Evolutionary conservation across 2,113 vertebrate species (phyloP), one percentile per base, ranked within the genome.

Genomic region (Cariama cristata): DNA sequence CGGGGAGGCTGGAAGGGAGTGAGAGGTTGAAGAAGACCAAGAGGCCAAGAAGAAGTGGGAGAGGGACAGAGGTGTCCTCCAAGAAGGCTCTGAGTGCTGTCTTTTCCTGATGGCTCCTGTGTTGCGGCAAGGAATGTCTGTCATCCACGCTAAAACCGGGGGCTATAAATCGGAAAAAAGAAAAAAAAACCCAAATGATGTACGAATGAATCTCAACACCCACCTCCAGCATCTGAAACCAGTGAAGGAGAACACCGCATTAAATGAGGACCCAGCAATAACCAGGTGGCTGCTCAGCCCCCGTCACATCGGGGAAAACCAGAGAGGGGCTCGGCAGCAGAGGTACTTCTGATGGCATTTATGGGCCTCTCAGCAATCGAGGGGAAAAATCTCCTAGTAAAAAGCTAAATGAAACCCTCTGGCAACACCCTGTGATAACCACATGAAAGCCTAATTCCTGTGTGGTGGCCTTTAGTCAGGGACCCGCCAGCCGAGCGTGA

Each of bases 391-490:
- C 82, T 76, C 33, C 79, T 55, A 33, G 79, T 71, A 42, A 60
- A 95, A 84, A 93, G 76, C 60, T 53, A 59, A 53, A 73, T 7
- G 79, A 84, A 77, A 69, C 53, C 75, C 50, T 82, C 79, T 49
- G 72, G 86, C 63, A 97, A 90, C 81, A 47, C 76, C 79, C 86
- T 72, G 91, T 12, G 33, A 97, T 88, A 91, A 72, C 75, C 92
- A 87, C 97, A 68, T 85, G 88, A 97, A 95, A 97, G 96, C 26
- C 76, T 12, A 26, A 45, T n/a, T 47, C 22, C 76, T 76, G 40
- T 8, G 10, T 8, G 27, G 23, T 45, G 88, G 66, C 89, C 83
- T 83, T 86, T 88, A 49, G 81, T 74, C 76, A 13, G 24, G 92
- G 64, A 92, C 32, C 94, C 11, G 45, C 62, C 73, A 60, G 93